Evolutionary conservation across 2,797 vertebrate species (phyloP), one percentile per base, ranked within the genome.

Genomic region (Catharus ustulatus): DNA sequence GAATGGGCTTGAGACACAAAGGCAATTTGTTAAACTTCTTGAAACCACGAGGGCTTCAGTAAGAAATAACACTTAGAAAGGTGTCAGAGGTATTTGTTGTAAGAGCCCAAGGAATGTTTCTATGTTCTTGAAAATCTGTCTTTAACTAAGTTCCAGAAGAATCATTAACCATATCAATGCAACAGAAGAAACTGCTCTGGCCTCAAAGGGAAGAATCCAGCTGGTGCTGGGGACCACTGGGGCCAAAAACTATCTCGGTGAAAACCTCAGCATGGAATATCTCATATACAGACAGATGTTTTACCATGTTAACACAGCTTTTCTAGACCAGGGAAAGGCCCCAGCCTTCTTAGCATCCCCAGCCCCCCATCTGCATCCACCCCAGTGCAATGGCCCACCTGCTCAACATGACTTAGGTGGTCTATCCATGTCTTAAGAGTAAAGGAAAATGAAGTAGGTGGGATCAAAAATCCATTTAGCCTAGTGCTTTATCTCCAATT

Each of bases 351-450:
- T 64, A 62, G 34, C 5, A 23, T 16, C 30, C 3, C 3, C 23
- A 6, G 1, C 2, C 0, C 2, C 26, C 8, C 1, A 3, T 18
- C 29, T 79, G 43, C 40, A 63, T 19, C 32, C 42, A 30, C 10
- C 6, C n/a, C 4, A 0, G 9, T 59, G 26, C n/a, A 51, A 55
- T 11, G 12, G 34, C 26, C 9, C 34, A 15, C 48, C 48, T 77
- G 43, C 45, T 77, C 61, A 52, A 8, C 13, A 38, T 38, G 22
- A 61, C 43, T 81, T 24, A 51, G 16, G 5, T 73, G 23, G 48
- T 43, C n/a, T 86, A 5, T 19, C 75, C 1, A 0, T 58, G 10
- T 34, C 52, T 84, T 49, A 72, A 78, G 34, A 54, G 30, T 19
- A 86, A 90, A 73, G 30, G 13, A 13, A 82, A 38, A n/a, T 84